Conservation (phyloP, 2,888 invertebrate species). For the Lapara coniferarum region DNA sequence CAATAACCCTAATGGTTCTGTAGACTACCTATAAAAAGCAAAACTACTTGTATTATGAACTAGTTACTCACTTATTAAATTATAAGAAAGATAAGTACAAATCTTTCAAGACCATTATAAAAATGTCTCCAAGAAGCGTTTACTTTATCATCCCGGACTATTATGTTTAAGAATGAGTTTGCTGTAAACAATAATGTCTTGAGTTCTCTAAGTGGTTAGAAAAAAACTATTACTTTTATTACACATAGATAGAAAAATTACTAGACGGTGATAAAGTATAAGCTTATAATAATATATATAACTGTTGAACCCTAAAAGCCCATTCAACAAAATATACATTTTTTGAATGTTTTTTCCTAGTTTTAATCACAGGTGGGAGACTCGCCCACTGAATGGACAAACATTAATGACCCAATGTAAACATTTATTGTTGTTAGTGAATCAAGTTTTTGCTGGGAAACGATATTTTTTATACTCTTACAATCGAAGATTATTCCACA, state of each 20-base stretch:
- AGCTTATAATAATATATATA: background rate
- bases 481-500: background rate
- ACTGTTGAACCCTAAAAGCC: background rate
- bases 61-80: too few relatives aligned
- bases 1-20: background rate
- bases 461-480: background rate
- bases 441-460: constrained; percentile 38
- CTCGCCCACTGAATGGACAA: constrained; percentile 42
- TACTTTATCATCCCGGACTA: too few relatives aligned
- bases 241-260: too few relatives aligned
- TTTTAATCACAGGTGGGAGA: constrained; percentile 42
- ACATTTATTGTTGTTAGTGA: constrained; percentile 66
- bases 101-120: too few relatives aligned
- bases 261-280: too few relatives aligned
- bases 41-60: background rate
- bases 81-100: too few relatives aligned
- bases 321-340: background rate
- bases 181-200: too few relatives aligned
- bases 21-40: background rate
- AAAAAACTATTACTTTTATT: too few relatives aligned
- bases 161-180: too few relatives aligned
- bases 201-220: too few relatives aligned
- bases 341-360: background rate
- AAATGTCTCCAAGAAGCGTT: too few relatives aligned
- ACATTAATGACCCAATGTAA: constrained; percentile 73